Base-by-base conservation (phyloP, 2,113 vertebrate genomes). In the Amphilophus citrinellus region DNA sequence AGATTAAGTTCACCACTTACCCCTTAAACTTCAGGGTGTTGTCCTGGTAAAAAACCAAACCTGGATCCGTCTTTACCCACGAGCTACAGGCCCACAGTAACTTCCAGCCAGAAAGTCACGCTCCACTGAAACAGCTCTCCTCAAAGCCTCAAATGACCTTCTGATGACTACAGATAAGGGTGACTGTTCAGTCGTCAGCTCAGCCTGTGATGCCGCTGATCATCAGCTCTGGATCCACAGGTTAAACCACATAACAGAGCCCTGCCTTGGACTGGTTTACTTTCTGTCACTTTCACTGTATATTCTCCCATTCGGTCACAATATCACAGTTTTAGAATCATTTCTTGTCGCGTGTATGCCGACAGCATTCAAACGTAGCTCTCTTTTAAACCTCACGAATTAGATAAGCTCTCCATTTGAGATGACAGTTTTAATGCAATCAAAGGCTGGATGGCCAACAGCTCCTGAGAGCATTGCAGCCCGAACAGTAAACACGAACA, bases 341-440 rank as follows among this genome's bases (percentile, higher is more conserved):
- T 68, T 68, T 68, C 15, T 30, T 50, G 27, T 50, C 2, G 27
- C 47, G 27, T 50, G 27, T 50, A 68, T 68, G 42, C 65, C 0
- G 1, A 68, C 0, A 11, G 27, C 42, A 68, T 68, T 68, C 5
- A 3, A 47, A 22, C 24, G 65, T 0, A 0, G n/a, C 0, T 47
- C 22, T 7, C 42, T 68, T 50, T 68, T 24, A 68, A 30, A 68
- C 65, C 42, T 50, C 65, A 18, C 0, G 2, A 50, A 68, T 10
- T 30, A 42, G 65, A 50, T 68, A 42, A 42, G 39, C 10, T 42
- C 47, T 1, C 9, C 22, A 68, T 42, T 42, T 68, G 7, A 68
- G 47, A 17, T 14, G 4, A n/a, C 14, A 44, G 2, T 66, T 20
- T 68, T 47, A 68, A 68, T 50, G 14, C 42, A 68, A 68, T 68